phyloP scores from a whole-genome alignment of 1,140 invertebrate species.

The Magallana gigas region DNA sequence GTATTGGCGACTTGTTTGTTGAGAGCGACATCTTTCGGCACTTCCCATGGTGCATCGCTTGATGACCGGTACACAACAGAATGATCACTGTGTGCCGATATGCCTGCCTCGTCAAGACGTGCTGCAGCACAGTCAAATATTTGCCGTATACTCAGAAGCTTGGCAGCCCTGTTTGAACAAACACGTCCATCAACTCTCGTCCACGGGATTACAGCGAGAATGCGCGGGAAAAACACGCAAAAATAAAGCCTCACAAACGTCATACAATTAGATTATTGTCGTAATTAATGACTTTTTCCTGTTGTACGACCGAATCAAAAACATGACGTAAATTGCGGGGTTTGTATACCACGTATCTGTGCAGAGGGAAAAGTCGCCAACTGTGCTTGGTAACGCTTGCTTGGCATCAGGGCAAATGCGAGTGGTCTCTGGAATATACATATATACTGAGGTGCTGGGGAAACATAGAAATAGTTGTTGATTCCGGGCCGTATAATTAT shows the following conservation, averaged over 20 bases:
- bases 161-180: conserved; percentile 40
- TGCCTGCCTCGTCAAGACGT: conserved; percentile 22
- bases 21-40: conserved; percentile 29
- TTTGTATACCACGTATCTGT: neutral
- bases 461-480: neutral
- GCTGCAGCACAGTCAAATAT: conserved; percentile 26
- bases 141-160: conserved; percentile 32
- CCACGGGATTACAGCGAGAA: conserved; percentile 23
- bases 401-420: conserved; percentile 9
- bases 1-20: neutral
- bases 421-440: neutral
- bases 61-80: conserved; percentile 32
- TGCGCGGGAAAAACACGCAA: conserved; percentile 34
- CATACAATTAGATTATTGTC: conserved; percentile 41
- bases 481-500: too few relatives aligned
- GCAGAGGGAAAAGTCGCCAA: neutral
- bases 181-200: conserved; percentile 38
- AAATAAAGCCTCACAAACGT: conserved; percentile 34
- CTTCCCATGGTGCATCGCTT: conserved; percentile 32
- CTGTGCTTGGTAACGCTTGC: conserved; percentile 22
- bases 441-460: neutral
- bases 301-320: conserved; percentile 40
- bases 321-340: conserved; percentile 34
- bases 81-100: conserved; percentile 29
- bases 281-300: conserved; percentile 39